Evolutionary conservation across 2,113 vertebrate genomes (phyloP).

Genomic region (Microtus montanus): DNA sequence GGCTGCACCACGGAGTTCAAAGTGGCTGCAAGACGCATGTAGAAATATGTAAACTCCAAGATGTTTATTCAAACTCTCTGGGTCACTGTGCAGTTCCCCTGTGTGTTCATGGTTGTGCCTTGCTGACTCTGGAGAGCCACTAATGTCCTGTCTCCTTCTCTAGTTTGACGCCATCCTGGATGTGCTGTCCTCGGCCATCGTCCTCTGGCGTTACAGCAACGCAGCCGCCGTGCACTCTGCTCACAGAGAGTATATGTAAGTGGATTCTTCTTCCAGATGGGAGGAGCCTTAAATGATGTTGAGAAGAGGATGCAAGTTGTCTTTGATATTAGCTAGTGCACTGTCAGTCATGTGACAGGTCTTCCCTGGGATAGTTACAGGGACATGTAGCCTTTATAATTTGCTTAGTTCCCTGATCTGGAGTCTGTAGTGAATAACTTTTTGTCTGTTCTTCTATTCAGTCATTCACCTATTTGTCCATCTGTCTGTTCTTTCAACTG

Average conservation of each 20-base stretch:
- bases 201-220: constrained; percentile 98
- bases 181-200: constrained; percentile 96
- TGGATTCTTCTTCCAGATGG: constrained; percentile 68
- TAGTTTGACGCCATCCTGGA: constrained; percentile 98
- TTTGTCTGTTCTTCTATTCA: not conserved
- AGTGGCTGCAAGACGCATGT: not conserved
- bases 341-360: not conserved
- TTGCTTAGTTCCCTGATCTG: not conserved
- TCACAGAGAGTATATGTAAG: constrained; percentile 98
- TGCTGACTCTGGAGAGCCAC: constrained; percentile 21
- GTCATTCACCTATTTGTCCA: not conserved
- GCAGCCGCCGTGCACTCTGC: constrained; percentile 98
- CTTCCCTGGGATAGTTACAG: not conserved
- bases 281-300: not conserved
- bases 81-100: not conserved
- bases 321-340: no score
- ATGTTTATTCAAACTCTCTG: not conserved
- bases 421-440: not conserved
- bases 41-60: not conserved
- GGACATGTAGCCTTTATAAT: not conserved
- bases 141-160: constrained; percentile 72
- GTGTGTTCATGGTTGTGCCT: constrained; percentile 6
- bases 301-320: not conserved
- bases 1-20: not conserved
- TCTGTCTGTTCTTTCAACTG: not conserved